These are phyloP conservation scores for Chaetodon auriga DNA, from an alignment of 2,113 vertebrate species.

Conservation along the genomic window DNA sequence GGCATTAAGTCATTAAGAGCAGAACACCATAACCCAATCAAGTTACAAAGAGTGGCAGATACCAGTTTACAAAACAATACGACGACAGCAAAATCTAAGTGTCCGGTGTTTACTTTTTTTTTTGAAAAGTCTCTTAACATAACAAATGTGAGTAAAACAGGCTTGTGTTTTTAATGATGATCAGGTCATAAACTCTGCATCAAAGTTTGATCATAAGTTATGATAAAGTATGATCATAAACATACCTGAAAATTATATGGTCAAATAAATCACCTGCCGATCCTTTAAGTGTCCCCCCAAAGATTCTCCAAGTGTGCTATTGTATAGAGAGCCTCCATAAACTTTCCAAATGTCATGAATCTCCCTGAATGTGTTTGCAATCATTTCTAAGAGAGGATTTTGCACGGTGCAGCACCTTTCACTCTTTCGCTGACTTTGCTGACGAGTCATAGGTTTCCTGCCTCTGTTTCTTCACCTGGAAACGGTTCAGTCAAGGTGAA, in stretches of 20 bases:
- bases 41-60: neutral
- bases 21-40: neutral
- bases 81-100: conserved; percentile 1
- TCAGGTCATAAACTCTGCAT: neutral
- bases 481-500: conserved; percentile 52
- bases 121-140: neutral
- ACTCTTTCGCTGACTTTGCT: conserved; percentile 44
- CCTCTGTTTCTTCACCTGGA: conserved; percentile 72
- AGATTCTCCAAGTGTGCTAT: conserved; percentile 10
- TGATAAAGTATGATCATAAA: neutral
- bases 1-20: neutral
- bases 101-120: neutral
- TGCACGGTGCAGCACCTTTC: conserved; percentile 51
- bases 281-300: neutral
- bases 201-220: neutral
- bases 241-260: neutral
- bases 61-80: neutral
- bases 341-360: conserved; percentile 12
- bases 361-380: conserved; percentile 57
- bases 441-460: conserved; percentile 56
- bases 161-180: neutral
- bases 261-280: neutral
- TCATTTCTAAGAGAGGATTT: conserved; percentile 62
- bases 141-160: neutral
- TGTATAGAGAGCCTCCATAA: conserved; percentile 41